phyloP scores from a whole-genome alignment of 2,888 invertebrate species.

The Coecobrya sp. region DNA sequence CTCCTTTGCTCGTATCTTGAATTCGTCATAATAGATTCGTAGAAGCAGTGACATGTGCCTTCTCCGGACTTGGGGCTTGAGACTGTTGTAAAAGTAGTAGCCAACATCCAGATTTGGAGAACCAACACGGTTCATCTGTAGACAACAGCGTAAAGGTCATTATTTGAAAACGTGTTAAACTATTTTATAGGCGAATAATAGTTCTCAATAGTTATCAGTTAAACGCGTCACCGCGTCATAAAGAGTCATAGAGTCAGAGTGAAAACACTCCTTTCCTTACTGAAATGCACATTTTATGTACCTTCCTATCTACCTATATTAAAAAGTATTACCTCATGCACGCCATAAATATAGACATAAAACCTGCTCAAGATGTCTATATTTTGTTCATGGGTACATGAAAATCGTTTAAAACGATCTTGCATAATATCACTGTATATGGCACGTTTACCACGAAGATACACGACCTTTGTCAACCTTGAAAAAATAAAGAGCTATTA shows the following conservation, averaged over 20 bases:
- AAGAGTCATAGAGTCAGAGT: background rate
- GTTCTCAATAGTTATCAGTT: background rate
- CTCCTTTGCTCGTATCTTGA: constrained; percentile 73
- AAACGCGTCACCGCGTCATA: background rate
- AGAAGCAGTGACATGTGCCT: constrained; percentile 65
- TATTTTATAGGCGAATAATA: background rate
- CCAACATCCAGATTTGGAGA: constrained; percentile 82
- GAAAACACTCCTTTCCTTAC: background rate
- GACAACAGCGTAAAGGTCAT: background rate
- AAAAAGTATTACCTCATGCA: background rate
- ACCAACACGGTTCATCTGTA: constrained; percentile 81
- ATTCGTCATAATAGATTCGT: constrained; percentile 79
- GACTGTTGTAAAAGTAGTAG: constrained; percentile 82
- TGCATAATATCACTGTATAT: background rate
- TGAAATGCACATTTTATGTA: no score
- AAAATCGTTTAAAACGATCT: background rate
- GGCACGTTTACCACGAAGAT: background rate
- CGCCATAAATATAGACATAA: background rate
- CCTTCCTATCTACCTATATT: no score
- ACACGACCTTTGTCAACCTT: constrained; percentile 67
- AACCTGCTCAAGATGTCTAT: background rate
- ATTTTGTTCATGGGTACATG: background rate
- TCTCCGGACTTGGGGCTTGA: constrained; percentile 75
- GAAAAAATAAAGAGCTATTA: constrained; percentile 55
- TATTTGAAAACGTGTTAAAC: background rate